phyloP scores from a whole-genome alignment of 2,797 vertebrate genomes.

The Pangasius mekongensis region DNA sequence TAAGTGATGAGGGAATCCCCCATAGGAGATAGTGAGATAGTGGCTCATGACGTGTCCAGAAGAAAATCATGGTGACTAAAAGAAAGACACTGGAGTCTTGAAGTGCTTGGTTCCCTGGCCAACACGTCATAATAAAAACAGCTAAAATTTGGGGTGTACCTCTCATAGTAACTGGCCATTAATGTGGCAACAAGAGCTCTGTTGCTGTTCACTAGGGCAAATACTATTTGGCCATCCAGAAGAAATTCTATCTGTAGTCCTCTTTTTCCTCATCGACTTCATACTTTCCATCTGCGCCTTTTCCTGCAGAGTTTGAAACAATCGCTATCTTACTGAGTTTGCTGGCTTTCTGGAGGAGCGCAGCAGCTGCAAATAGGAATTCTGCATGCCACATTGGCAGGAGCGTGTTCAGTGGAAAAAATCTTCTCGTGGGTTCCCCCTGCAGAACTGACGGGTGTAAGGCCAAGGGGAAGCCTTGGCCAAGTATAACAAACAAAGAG shows the following conservation, averaged over 20 bases:
- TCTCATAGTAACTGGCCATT: conserved; percentile 64
- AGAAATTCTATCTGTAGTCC: conserved; percentile 72
- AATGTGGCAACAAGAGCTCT: conserved; percentile 71
- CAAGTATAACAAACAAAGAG: conserved; percentile 91
- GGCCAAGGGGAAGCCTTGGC: conserved; percentile 78
- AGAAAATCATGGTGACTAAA: conserved; percentile 25
- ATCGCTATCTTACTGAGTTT: conserved; percentile 82
- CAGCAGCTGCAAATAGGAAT: conserved; percentile 80
- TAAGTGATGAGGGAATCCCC: conserved; percentile 47
- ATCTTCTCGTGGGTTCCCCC: conserved; percentile 81
- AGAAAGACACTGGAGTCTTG: conserved; percentile 10
- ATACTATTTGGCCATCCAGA: conserved; percentile 78
- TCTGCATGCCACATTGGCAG: conserved; percentile 83
- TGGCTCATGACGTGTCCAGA: conserved; percentile 59
- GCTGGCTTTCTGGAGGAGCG: conserved; percentile 72
- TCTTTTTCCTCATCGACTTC: conserved; percentile 69
- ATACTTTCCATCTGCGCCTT: conserved; percentile 79
- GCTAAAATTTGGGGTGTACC: conserved; percentile 55
- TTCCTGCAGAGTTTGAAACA: conserved; percentile 64
- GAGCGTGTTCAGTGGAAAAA: conserved; percentile 76
- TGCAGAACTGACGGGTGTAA: conserved; percentile 76
- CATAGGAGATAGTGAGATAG: no score
- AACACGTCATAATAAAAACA: conserved; percentile 58
- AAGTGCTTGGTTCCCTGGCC: conserved; percentile 32
- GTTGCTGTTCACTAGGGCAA: conserved; percentile 88